Evolutionary conservation across 2,888 invertebrate species (phyloP), one percentile per base, ranked within the genome.

Genomic region (Abrostola tripartita): DNA sequence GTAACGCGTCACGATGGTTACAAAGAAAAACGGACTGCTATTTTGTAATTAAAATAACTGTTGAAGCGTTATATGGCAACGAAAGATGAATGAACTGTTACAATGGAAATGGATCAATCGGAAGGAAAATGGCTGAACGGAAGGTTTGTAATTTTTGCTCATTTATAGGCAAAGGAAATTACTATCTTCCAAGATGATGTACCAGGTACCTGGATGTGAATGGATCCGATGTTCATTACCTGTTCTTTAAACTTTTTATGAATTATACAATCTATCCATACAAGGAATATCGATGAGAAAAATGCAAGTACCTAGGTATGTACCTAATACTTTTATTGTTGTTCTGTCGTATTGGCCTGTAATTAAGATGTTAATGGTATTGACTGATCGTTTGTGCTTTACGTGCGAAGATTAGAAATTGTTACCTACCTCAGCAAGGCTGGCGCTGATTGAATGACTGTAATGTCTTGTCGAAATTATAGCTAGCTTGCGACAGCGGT

Each of bases 161-260:
- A 42, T 24, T 58, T 11, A 55, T 51, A 42, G 8, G 51, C 47
- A 50, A 40, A 61, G 75, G 71, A 74, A 70, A 74, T 67, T 57
- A 37, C 8, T n/a, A 38, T 54, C 12, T 37, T 47, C 36, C 66
- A 56, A 72, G 9, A 41, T 52, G 69, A 65, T 10, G 73, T 49
- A 14, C 44, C 68, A 71, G 74, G 73, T 49, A 14, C 44, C 68
- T 72, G 74, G 71, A 83, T 81, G 79, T 81, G 61, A 83, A 81
- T 73, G 68, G 69, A 69, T 80, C 73, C 74, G 74, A 68, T 69
- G 8, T 40, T 5, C 38, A 42, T 49, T 61, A 40, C n/a, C 11
- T 14, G 24, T 41, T 14, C 12, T 47, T 14, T 47, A 9, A 47
- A 47, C 44, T 9, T 47, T 47, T 24, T 24, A 24, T 24, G 24